phyloP scores from a whole-genome alignment of 2,113 vertebrate genomes.

The Gobio gobio region DNA sequence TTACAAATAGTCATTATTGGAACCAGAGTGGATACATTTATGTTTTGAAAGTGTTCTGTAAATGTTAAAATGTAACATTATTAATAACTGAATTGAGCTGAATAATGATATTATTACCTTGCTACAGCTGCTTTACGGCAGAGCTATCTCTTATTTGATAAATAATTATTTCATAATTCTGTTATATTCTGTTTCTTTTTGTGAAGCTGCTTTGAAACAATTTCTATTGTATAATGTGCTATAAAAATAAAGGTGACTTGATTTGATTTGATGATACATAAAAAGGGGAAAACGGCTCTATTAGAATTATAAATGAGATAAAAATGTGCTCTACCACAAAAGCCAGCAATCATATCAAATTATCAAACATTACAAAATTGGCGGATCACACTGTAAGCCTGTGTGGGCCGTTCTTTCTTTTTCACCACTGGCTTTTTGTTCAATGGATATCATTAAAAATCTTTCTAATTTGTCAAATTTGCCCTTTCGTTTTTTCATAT shows the following conservation, averaged over 20 bases:
- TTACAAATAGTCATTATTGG: neutral
- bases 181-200: too few species aligned
- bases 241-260: too few species aligned
- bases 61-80: too few species aligned
- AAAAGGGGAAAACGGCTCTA: neutral
- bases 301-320: neutral
- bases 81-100: too few species aligned
- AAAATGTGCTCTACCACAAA: conserved; percentile 1
- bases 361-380: conserved; percentile 21
- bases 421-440: neutral
- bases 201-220: too few species aligned
- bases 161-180: too few species aligned
- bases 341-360: conserved; percentile 16
- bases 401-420: neutral
- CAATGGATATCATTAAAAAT: conserved; percentile 21
- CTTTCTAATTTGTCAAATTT: conserved; percentile 35
- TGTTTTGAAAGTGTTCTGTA: too few species aligned
- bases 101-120: too few species aligned
- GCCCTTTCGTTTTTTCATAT: conserved; percentile 22
- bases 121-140: too few species aligned
- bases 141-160: too few species aligned
- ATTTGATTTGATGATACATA: neutral
- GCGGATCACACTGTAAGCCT: conserved; percentile 6
- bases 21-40: neutral
- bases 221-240: too few species aligned